Evolutionary conservation across 2,113 vertebrate species (phyloP).

Genomic region (Myotis brandtii): DNA sequence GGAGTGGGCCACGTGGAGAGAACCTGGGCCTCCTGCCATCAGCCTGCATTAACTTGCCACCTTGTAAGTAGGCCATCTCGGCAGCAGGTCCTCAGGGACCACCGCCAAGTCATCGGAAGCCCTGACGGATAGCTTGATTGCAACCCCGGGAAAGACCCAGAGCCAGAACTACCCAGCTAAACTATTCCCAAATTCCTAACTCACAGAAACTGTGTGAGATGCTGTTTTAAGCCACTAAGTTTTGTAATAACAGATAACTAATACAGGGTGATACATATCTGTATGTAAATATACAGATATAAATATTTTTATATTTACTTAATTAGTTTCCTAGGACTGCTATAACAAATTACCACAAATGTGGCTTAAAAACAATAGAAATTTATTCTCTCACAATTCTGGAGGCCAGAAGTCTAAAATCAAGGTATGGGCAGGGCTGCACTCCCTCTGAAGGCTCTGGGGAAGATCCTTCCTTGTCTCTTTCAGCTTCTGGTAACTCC

Average conservation of each 20-base stretch:
- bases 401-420: neutral
- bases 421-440: neutral
- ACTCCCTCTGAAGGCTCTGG: neutral
- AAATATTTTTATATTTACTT: neutral
- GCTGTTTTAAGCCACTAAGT: neutral
- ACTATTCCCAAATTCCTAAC: neutral
- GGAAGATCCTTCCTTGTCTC: neutral
- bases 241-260: constrained; percentile 1
- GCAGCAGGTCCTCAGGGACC: neutral
- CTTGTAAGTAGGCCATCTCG: neutral
- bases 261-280: neutral
- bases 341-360: neutral
- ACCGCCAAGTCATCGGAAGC: neutral
- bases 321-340: neutral
- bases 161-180: neutral
- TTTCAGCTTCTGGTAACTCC: neutral
- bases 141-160: neutral
- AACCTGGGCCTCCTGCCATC: constrained; percentile 22
- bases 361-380: neutral
- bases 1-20: neutral
- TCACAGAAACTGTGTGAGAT: neutral
- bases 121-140: constrained; percentile 20
- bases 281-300: neutral
- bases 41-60: constrained; percentile 50
- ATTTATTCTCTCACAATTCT: neutral